Evolutionary conservation across 2,113 vertebrate species (phyloP), one percentile per base, ranked within the genome.

Genomic region (Pelmatolapia mariae): DNA sequence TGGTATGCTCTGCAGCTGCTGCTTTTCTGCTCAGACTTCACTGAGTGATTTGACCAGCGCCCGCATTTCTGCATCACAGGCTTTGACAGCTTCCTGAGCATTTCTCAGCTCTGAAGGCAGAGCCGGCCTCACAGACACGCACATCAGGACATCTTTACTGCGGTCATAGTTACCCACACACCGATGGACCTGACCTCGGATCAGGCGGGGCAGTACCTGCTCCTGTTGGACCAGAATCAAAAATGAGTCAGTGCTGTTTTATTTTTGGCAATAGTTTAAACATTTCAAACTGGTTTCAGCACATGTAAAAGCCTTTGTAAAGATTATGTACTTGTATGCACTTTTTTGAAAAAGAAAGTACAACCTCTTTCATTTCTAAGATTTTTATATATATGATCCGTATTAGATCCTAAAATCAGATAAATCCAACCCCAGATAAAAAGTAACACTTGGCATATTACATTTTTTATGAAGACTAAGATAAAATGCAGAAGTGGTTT

Each of bases 111-210:
- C 98, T 11, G 96, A 94, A 84, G 92, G 86, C 85, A 96, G 96
- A 50, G 97, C 97, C 0, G 97, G 95, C 89, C 99, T 96, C 22
- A 99, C 96, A 47, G 98, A 99, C 83, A 99, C 95, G 5, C 98
- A 99, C 86, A 95, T 95, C 86, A 99, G 96, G 90, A 97, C 29
- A 31, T 98, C 97, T 94, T 89, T 97, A 86, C 96, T 94, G 71
- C 92, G 84, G 53, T 99, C 97, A 53, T 98, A 99, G 94, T 96
- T 98, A 31, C 99, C 99, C 92, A 99, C 95, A 89, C 97, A 98
- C 47, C 99, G 97, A 89, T 98, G 97, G 85, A 98, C 95, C 93
- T 96, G 97, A 57, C 98, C 98, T 92, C 98, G 97, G 90, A 99
- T 98, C 86, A 99, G 96, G 89, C 98, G 97, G 82, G 98, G 98